Evolutionary conservation across 2,113 vertebrate genomes (phyloP), one percentile per base, ranked within the genome.

Genomic region (Origma solitaria): DNA sequence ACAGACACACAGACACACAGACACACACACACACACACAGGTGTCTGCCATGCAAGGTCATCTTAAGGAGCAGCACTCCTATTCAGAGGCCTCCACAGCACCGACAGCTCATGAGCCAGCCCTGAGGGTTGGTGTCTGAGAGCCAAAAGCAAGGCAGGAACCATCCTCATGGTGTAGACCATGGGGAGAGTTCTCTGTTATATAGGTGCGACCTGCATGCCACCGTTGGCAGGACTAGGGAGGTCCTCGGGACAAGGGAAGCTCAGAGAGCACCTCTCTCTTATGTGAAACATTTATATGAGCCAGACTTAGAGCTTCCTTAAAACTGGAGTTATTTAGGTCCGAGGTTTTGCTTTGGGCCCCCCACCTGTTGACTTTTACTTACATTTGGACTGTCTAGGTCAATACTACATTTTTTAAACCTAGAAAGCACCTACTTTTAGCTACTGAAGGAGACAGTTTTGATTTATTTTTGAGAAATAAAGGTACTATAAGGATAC

Each of bases 281-380:
- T 30, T 45, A 14, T 5, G 17, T 47, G 57, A 50, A 78, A 65
- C 28, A 22, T 53, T 28, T 68, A 7, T n/a, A 62, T n/a, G 75
- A 88, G 56, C 19, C 51, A 86, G 60, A 56, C n/a, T 78, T 82
- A 51, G 58, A 92, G 47, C 25, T 58, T 72, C 37, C 30, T 47
- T 66, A 50, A 73, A 86, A 33, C 23, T 9, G 2, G 70, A 69
- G 70, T 73, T 71, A 73, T 77, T 96, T 89, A 64, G 15, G 72
- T 70, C 54, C 5, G 13, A 93, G 75, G 90, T 92, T 96, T 96
- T 92, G 37, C 85, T 90, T 56, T 75, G 82, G 68, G 38, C 7
- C 42, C 4, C 42, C 77, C 47, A 81, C 24, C 49, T 86, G 53
- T 81, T 94, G 72, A 90, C 38, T 75, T 88, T 77, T 69, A 81